These are phyloP conservation scores for Nymphicus hollandicus DNA, from an alignment of 2,113 vertebrate genomes.

Conservation along the genomic window DNA sequence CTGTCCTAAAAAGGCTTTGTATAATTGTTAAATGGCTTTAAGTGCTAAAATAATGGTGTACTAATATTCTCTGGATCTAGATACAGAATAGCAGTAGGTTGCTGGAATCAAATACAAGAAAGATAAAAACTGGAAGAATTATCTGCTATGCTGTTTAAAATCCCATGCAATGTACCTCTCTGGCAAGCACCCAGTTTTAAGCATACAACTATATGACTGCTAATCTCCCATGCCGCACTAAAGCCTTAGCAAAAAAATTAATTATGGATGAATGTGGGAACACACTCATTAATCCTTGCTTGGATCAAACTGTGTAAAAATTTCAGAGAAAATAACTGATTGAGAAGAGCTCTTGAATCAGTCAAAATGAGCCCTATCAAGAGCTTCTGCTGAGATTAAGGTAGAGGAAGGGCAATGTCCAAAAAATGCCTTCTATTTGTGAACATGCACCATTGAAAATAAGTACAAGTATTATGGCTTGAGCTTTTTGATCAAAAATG, in stretches of 20 bases:
- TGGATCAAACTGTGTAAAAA: background rate
- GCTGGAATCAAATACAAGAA: background rate
- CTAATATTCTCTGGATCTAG: background rate
- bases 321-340: background rate
- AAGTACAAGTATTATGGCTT: background rate
- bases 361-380: background rate
- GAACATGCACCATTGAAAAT: background rate
- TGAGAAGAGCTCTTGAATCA: background rate
- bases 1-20: background rate
- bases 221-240: background rate
- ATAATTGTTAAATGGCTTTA: background rate
- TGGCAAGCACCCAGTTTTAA: background rate
- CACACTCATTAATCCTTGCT: background rate
- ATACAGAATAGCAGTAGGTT: background rate
- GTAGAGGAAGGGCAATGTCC: background rate
- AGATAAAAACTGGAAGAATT: background rate
- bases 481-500: background rate
- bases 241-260: conserved; percentile 13
- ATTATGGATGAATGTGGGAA: conserved; percentile 15
- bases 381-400: background rate
- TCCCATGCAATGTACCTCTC: background rate
- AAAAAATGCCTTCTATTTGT: background rate
- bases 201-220: background rate
- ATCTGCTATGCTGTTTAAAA: background rate
- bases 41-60: background rate